phyloP scores from a whole-genome alignment of 1,140 invertebrate species.

The Hylyphantes graminicola region DNA sequence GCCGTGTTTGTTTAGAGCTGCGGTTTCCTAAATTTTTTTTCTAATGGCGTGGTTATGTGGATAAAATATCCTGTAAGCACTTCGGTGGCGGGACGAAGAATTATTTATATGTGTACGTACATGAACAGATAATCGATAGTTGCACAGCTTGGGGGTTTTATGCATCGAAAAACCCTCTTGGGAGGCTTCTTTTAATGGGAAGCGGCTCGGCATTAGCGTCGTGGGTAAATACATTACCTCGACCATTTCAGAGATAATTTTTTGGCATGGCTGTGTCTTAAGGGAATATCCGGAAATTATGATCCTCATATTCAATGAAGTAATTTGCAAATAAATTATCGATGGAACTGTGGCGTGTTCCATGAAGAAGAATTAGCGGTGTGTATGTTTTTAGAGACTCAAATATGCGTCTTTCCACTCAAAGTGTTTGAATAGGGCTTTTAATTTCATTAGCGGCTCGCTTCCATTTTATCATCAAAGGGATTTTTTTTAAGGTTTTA shows the following conservation, averaged over 20 bases:
- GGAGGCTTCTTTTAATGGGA: constrained; percentile 21
- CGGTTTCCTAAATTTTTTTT: constrained; percentile 30
- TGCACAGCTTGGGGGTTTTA: not conserved
- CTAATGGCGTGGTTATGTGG: constrained; percentile 17
- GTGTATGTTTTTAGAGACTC: not conserved
- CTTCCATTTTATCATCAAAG: too few species aligned
- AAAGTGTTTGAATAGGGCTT: constrained; percentile 15
- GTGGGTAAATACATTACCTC: constrained; percentile 40
- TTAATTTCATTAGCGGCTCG: constrained; percentile 15
- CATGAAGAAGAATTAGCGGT: constrained; percentile 9
- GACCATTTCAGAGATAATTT: constrained; percentile 1
- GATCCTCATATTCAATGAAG: not conserved
- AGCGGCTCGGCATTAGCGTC: constrained; percentile 1
- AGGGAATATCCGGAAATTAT: not conserved
- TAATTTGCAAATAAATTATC: constrained; percentile 42
- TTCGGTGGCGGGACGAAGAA: not conserved
- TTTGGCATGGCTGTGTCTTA: not conserved
- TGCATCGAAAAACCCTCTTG: not conserved
- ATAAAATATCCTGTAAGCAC: constrained; percentile 34
- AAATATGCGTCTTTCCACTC: not conserved
- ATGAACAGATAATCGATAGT: not conserved
- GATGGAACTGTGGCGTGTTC: not conserved
- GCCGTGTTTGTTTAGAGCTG: constrained; percentile 30
- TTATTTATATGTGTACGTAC: constrained; percentile 21
- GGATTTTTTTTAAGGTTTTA: too few species aligned